Evolutionary conservation across 2,797 vertebrate species (phyloP).

Genomic region (Pangasius djambal): DNA sequence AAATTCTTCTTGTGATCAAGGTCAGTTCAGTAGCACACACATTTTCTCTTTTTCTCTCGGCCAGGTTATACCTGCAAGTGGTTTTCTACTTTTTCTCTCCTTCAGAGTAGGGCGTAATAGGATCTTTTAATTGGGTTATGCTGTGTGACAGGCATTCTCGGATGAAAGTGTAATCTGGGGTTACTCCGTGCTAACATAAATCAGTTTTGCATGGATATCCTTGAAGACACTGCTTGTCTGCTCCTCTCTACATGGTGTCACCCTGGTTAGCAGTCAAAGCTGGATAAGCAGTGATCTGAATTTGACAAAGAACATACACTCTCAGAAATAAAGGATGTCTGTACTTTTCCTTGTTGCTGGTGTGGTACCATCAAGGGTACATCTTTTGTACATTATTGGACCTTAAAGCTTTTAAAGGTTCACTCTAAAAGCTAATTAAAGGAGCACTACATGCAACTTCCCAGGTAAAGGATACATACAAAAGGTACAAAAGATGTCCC

Average conservation of each 20-base stretch:
- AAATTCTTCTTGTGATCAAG: not conserved
- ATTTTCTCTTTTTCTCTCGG: not conserved
- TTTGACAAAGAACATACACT: not conserved
- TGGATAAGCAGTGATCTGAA: not conserved
- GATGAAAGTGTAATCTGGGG: slow-evolving; percentile 57
- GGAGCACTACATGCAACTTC: not conserved
- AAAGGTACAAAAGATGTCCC: slow-evolving; percentile 1
- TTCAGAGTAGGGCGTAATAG: slow-evolving; percentile 48
- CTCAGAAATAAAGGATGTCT: not conserved
- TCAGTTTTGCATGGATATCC: slow-evolving; percentile 56
- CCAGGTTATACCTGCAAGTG: not conserved
- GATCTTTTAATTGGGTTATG: slow-evolving; percentile 61
- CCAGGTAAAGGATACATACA: not conserved
- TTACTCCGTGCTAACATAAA: slow-evolving; percentile 57
- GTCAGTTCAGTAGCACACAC: not conserved
- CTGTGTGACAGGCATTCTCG: slow-evolving; percentile 42
- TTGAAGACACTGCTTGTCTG: slow-evolving; percentile 32
- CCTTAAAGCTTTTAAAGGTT: not conserved
- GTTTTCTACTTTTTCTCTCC: slow-evolving; percentile 22
- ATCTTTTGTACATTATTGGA: not conserved
- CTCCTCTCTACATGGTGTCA: not conserved
- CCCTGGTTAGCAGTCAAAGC: not conserved
- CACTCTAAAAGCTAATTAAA: not conserved
- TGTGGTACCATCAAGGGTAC: not conserved
- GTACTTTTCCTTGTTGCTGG: not conserved